Evolutionary conservation across 2,797 vertebrate species (phyloP), one percentile per base, ranked within the genome.

Genomic region (Acanthopagrus latus): DNA sequence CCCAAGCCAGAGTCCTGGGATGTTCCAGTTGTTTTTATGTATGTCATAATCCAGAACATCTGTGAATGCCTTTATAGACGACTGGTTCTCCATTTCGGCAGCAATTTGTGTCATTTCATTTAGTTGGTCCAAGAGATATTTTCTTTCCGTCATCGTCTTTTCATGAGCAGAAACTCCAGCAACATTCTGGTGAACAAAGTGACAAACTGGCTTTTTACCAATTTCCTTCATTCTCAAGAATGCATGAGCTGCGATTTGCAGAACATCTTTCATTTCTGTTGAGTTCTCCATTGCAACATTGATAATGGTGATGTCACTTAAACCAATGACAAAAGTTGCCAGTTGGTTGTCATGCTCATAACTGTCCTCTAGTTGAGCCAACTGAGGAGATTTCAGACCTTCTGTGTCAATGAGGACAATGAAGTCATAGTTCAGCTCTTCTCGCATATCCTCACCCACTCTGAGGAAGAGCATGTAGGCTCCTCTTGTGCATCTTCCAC

Each of bases 1-100:
- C 7, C 96, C 96, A 3, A 92, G 88, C 95, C 96, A 96, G 20
- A 96, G 87, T 46, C 94, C 93, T 25, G 95, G 95, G 54, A 96
- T 93, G 72, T 96, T 93, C 92, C 95, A 95, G 48, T 94, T 89
- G 14, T 94, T 91, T 59, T 81, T 91, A 11, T 91, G 91, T 3
- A 84, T 23, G 12, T 93, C 57, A 17, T 94, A 94, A n/a, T 91
- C 77, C 20, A 95, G 57, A 18, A 94, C 84, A 74, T 94, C 92
- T 20, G 89, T 90, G 70, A 94, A 94, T 11, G 69, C 54, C 0
- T 78, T 20, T 11, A 81, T 57, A 0, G 18, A 4, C 0, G 64
- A 16, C 1, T 77, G 29, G 1, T 56, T 92, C 56, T 93, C 93
- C 92, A 94, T 93, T 65, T 69, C 1, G 4, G 93, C 88, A 23